phyloP scores from a whole-genome alignment of 2,797 vertebrate genomes.

The Muscicapa comitata region DNA sequence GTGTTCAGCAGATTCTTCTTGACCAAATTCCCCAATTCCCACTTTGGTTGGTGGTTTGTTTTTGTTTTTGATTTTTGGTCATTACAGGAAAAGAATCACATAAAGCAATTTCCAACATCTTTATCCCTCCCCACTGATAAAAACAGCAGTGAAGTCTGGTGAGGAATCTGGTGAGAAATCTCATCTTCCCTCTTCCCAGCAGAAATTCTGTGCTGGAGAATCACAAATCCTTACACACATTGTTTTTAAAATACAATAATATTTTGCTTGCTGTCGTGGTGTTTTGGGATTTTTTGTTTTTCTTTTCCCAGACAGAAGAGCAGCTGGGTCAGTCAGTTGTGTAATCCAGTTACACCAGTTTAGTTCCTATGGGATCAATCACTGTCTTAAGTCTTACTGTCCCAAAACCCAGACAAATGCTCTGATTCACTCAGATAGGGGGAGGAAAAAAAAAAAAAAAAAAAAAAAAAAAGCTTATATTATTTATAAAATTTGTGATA shows the following conservation, averaged over 20 bases:
- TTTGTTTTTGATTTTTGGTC: background rate
- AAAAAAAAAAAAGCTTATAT: background rate
- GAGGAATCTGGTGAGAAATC: background rate
- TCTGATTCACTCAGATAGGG: background rate
- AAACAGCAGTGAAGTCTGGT: background rate
- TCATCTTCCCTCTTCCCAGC: fast-evolving
- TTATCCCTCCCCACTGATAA: background rate
- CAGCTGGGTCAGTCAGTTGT: background rate
- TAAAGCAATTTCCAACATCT: background rate
- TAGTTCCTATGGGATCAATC: background rate
- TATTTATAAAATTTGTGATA: background rate
- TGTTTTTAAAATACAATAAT: background rate
- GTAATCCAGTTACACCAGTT: fast-evolving
- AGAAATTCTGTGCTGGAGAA: background rate
- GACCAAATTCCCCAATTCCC: background rate
- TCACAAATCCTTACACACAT: background rate
- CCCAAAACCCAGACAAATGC: background rate
- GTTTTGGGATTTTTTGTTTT: background rate
- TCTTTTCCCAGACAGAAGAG: background rate
- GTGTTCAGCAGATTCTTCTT: background rate
- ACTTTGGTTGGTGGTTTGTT: too few species aligned
- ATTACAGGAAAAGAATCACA: background rate
- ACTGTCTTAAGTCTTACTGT: background rate
- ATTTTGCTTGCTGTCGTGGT: background rate
- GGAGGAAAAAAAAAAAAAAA: too few species aligned